These are phyloP conservation scores for Lophura nycthemera DNA, from an alignment of 2,113 vertebrate genomes.

Conservation along the genomic window DNA sequence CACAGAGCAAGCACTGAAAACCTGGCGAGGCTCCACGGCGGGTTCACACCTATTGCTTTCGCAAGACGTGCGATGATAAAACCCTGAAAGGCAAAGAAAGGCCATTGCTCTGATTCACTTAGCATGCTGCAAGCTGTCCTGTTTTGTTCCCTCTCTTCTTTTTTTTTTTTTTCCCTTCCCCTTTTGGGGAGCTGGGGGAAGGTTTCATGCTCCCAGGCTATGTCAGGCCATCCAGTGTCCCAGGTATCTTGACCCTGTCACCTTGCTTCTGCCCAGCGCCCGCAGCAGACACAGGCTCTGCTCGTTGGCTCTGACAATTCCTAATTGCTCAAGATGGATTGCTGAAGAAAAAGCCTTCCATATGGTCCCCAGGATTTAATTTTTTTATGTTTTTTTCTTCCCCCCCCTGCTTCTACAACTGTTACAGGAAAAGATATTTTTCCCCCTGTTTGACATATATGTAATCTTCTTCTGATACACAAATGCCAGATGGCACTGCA, in stretches of 20 bases:
- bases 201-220: neutral
- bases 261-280: neutral
- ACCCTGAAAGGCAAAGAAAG: conserved; percentile 54
- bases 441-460: conserved; percentile 61
- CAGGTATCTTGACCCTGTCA: neutral
- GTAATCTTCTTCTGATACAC: conserved; percentile 67
- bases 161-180: neutral
- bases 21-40: conserved; percentile 48
- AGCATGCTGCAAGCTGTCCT: conserved; percentile 42
- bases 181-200: accelerated
- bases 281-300: neutral
- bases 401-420: conserved; percentile 46
- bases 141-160: conserved; percentile 8
- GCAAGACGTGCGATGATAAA: conserved; percentile 13
- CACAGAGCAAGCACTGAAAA: neutral
- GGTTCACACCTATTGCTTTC: conserved; percentile 61
- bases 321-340: conserved; percentile 66
- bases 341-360: conserved; percentile 61
- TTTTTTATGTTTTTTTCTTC: neutral
- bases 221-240: neutral
- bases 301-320: conserved; percentile 27
- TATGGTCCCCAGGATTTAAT: conserved; percentile 49
- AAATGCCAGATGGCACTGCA: conserved; percentile 71
- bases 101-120: conserved; percentile 51
- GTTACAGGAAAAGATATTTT: conserved; percentile 63